Evolutionary conservation across 2,113 vertebrate genomes (phyloP).

Genomic region (Cathartes aura): DNA sequence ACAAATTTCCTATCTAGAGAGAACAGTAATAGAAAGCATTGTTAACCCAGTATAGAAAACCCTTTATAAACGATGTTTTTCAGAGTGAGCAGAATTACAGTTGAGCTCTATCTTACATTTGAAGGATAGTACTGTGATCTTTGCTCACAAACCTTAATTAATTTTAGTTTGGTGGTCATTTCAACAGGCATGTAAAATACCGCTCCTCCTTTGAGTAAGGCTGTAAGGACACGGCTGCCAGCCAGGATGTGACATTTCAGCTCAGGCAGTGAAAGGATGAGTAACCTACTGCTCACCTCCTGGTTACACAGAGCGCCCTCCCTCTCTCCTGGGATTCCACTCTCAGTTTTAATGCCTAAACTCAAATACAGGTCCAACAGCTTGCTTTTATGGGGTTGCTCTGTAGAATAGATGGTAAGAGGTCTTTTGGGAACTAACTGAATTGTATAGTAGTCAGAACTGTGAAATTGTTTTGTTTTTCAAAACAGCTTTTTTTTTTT

Average conservation of each 20-base stretch:
- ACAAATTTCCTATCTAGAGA: background rate
- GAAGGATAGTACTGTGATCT: background rate
- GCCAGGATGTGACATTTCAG: background rate
- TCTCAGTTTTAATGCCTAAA: background rate
- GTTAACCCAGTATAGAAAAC: background rate
- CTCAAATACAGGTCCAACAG: background rate
- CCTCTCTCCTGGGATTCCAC: background rate
- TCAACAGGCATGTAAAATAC: background rate
- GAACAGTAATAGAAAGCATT: background rate
- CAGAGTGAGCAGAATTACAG: background rate
- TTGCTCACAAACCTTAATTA: background rate
- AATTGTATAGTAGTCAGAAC: background rate
- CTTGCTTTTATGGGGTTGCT: background rate
- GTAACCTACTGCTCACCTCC: background rate
- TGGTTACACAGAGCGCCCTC: background rate
- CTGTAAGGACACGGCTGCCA: background rate
- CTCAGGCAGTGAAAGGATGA: background rate
- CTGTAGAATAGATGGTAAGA: background rate
- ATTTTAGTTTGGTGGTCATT: background rate
- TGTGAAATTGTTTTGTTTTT: background rate
- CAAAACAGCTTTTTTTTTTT: background rate
- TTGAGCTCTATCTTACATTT: background rate
- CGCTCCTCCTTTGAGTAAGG: background rate
- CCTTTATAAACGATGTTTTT: background rate
- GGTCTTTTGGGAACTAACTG: background rate